A percentile compares a stretch with the other conserved stretches of the same genome.
These are phyloP conservation scores for Sebastes kiyomatsui DNA, from an alignment of 2,797 vertebrate genomes.

Conservation along the genomic window DNA sequence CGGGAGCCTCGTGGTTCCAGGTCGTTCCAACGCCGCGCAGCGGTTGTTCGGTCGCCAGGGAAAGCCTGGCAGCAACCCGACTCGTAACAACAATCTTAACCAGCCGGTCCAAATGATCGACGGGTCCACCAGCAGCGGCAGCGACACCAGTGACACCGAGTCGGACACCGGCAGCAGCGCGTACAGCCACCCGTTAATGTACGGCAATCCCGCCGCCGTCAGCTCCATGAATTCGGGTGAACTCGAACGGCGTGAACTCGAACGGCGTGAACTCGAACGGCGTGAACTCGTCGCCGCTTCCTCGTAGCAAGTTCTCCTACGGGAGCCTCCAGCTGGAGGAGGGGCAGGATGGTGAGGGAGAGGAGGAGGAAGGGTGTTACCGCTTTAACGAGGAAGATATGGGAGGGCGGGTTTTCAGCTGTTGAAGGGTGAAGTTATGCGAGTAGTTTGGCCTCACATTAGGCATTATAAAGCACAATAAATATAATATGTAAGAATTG, in stretches of 20 bases:
- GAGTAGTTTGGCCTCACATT: background rate
- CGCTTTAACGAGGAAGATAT: constrained; percentile 84
- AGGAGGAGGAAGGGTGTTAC: constrained; percentile 73
- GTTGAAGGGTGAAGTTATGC: constrained; percentile 49
- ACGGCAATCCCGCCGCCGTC: constrained; percentile 83
- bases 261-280: constrained; percentile 61
- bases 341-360: constrained; percentile 34
- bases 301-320: constrained; percentile 79
- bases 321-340: constrained; percentile 84
- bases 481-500: background rate
- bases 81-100: constrained; percentile 49
- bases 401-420: constrained; percentile 81
- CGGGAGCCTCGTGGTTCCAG: constrained; percentile 60
- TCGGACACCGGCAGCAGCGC: constrained; percentile 84
- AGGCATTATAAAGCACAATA: background rate
- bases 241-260: constrained; percentile 20
- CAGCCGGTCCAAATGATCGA: constrained; percentile 86
- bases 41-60: constrained; percentile 67
- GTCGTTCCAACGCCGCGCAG: constrained; percentile 75
- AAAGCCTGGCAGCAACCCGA: constrained; percentile 21
- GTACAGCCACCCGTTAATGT: constrained; percentile 83
- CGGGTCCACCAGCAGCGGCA: constrained; percentile 91
- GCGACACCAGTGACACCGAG: constrained; percentile 91
- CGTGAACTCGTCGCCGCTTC: constrained; percentile 78
- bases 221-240: constrained; percentile 41